Conservation (phyloP, 2,797 vertebrate genomes). For the Dermochelys coriacea region DNA sequence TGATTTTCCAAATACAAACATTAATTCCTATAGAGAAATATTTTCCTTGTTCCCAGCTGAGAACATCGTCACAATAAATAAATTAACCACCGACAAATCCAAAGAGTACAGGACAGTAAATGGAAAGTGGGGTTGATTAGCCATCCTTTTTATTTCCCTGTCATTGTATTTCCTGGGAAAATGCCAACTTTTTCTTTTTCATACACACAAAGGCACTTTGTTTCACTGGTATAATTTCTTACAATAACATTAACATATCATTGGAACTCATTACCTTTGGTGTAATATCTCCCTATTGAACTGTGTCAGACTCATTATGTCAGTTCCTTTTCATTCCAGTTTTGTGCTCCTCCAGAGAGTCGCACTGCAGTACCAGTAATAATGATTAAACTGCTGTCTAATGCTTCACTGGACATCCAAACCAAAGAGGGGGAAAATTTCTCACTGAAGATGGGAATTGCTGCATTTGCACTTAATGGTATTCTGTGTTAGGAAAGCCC, state of each 20-base stretch:
- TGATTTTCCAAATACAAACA: neutral
- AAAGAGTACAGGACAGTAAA: neutral
- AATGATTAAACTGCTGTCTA: slow-evolving; percentile 65
- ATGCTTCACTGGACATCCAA: slow-evolving; percentile 46
- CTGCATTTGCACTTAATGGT: neutral
- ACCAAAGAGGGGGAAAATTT: slow-evolving; percentile 19
- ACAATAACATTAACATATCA: slow-evolving; percentile 73
- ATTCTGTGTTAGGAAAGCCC: slow-evolving; percentile 26
- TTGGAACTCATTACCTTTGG: slow-evolving; percentile 67
- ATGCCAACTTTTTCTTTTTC: neutral
- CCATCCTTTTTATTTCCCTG: neutral
- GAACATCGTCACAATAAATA: neutral
- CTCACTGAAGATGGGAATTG: slow-evolving; percentile 1
- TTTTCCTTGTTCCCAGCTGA: neutral
- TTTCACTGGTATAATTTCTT: slow-evolving; percentile 64
- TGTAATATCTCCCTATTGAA: slow-evolving; percentile 70
- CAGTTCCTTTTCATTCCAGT: slow-evolving; percentile 64
- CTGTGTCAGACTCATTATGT: slow-evolving; percentile 71
- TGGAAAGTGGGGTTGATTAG: neutral
- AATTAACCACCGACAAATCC: neutral
- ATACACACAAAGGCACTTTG: slow-evolving; percentile 48
- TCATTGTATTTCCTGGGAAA: slow-evolving; percentile 6
- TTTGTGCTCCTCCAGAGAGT: slow-evolving; percentile 67
- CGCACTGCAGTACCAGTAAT: slow-evolving; percentile 55
- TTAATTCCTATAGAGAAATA: neutral